Conservation (phyloP, 2,888 invertebrate species). For the Lochmaea crataegi region DNA sequence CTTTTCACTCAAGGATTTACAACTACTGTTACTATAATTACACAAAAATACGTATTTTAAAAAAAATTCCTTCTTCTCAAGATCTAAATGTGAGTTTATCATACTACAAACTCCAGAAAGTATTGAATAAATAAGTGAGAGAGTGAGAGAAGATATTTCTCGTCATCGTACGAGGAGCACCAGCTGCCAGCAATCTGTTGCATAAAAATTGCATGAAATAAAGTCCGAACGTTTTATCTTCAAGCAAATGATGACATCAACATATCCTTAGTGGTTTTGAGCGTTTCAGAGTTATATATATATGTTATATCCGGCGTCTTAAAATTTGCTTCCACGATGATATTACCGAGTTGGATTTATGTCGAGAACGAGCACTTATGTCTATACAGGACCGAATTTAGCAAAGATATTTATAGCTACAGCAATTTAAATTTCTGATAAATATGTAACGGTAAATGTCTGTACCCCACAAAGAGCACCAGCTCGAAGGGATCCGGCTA, state of each 20-base stretch:
- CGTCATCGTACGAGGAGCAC: background rate
- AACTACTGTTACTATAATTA: too few relatives aligned
- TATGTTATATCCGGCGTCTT: conserved; percentile 16
- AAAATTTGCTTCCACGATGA: conserved; percentile 12
- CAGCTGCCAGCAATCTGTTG: background rate
- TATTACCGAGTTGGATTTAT: conserved; percentile 14
- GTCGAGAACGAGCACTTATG: background rate
- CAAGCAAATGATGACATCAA: background rate
- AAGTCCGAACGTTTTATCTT: background rate
- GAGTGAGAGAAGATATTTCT: background rate
- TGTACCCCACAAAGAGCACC: too few relatives aligned
- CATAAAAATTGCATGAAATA: conserved; percentile 6
- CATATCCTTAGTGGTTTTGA: conserved; percentile 13
- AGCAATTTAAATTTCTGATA: too few relatives aligned
- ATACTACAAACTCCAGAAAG: too few relatives aligned
- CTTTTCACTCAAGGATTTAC: too few relatives aligned
- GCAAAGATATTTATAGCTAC: too few relatives aligned
- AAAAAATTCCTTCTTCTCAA: background rate
- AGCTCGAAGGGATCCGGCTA: too few relatives aligned
- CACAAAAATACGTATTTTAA: too few relatives aligned
- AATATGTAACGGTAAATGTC: too few relatives aligned
- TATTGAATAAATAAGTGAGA: background rate
- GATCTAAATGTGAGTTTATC: background rate
- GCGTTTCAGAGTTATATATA: background rate
- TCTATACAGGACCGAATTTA: background rate